A percentile compares a stretch with the other conserved stretches of the same genome.
Conservation (phyloP, 2,113 vertebrate species). For the Atrichornis clamosus region DNA sequence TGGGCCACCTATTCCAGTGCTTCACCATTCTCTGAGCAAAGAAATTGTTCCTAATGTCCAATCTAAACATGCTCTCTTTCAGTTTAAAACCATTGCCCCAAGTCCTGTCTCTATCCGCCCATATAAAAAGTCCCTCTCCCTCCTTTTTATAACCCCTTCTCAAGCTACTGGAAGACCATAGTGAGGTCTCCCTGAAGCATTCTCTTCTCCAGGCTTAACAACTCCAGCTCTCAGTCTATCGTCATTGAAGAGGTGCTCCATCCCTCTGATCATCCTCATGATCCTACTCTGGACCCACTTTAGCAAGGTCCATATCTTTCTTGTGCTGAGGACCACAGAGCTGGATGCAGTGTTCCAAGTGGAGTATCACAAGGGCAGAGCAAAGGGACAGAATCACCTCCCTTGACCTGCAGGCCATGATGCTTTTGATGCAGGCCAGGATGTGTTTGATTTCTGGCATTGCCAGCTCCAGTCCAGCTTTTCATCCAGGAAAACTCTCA, state of each 20-base stretch:
- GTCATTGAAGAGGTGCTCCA: neutral
- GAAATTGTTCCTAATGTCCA: neutral
- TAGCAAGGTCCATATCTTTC: neutral
- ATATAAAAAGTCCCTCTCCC: neutral
- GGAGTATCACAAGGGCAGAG: neutral
- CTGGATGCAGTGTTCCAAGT: neutral
- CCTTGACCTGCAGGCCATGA: neutral
- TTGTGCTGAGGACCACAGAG: neutral
- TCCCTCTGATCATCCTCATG: neutral
- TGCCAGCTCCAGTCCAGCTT: neutral
- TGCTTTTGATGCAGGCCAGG: neutral
- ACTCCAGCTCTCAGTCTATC: neutral
- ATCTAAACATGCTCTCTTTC: neutral
- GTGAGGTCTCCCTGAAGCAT: neutral
- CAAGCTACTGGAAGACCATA: neutral
- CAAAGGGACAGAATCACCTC: neutral
- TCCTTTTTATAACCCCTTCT: neutral
- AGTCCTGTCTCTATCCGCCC: neutral
- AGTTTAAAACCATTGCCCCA: neutral
- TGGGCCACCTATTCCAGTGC: neutral
- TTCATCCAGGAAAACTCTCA: neutral
- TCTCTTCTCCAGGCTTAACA: neutral
- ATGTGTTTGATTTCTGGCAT: neutral
- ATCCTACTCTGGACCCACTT: neutral
- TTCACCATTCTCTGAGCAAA: neutral